These are phyloP conservation scores for Drosophila equinoxialis DNA, from an alignment of 1,140 invertebrate species.

Conservation along the genomic window DNA sequence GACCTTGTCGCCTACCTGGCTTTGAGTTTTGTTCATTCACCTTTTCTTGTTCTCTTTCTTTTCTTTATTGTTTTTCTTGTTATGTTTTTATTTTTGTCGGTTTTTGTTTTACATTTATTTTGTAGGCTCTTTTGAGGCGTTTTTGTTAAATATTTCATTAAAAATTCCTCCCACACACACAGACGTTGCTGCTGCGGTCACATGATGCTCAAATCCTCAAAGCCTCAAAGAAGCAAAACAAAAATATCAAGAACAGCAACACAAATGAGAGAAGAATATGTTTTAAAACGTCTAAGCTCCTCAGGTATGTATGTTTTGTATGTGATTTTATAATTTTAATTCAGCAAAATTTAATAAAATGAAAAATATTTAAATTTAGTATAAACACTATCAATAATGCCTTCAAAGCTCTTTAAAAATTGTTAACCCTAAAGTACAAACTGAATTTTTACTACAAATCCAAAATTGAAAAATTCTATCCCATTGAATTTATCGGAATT, in stretches of 20 bases:
- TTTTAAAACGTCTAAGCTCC: not conserved
- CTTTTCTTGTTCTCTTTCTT: not conserved
- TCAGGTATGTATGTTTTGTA: not conserved
- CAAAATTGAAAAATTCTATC: too few species aligned
- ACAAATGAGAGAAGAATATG: constrained; percentile 1
- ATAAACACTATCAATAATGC: too few species aligned
- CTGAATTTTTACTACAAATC: too few species aligned
- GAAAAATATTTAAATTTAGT: too few species aligned
- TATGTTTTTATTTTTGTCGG: constrained; percentile 7
- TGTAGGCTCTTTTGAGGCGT: constrained; percentile 17
- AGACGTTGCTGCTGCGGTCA: constrained; percentile 24
- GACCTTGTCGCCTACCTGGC: not conserved
- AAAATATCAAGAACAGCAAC: not conserved
- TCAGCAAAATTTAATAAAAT: not conserved
- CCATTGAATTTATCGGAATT: too few species aligned
- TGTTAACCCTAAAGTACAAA: too few species aligned
- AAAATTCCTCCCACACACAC: constrained; percentile 61
- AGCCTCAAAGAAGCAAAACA: constrained; percentile 3
- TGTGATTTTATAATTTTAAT: not conserved
- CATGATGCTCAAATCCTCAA: not conserved
- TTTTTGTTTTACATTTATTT: constrained; percentile 5
- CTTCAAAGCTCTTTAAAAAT: too few species aligned
- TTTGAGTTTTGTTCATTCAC: constrained; percentile 2
- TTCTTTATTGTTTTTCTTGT: constrained; percentile 5
- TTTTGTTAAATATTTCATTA: constrained; percentile 62